Evolutionary conservation across 2,113 vertebrate species (phyloP).

Genomic region (Nothobranchius kuhntae): DNA sequence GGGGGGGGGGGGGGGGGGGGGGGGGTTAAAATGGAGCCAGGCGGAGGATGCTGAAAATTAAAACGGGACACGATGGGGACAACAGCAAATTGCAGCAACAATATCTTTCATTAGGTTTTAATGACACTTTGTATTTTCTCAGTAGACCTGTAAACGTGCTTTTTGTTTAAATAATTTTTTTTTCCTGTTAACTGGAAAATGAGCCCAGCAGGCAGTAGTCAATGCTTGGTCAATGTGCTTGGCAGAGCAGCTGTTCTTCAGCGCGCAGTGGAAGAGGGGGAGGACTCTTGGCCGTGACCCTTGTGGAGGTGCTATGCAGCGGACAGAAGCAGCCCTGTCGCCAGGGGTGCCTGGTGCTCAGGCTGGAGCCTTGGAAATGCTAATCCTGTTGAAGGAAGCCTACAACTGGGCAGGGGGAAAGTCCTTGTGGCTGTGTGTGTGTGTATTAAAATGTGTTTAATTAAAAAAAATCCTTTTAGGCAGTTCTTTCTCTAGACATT

Average conservation of each 20-base stretch:
- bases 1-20: neutral
- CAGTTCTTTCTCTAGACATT: conserved; percentile 4
- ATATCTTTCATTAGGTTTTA: conserved; percentile 49
- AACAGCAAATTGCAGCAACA: conserved; percentile 31
- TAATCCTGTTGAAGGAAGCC: conserved; percentile 40
- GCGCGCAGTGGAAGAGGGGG: conserved; percentile 55
- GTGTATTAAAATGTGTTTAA: neutral
- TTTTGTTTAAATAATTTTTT: conserved; percentile 66
- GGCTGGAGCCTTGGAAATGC: conserved; percentile 42
- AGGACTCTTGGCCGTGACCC: conserved; percentile 72
- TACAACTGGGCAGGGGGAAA: conserved; percentile 19
- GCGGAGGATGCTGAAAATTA: conserved; percentile 21
- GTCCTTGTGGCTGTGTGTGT: neutral
- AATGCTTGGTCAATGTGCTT: conserved; percentile 72
- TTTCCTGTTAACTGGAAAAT: conserved; percentile 66
- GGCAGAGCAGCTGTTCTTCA: conserved; percentile 72
- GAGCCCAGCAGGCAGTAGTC: conserved; percentile 72
- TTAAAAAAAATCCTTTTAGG: neutral
- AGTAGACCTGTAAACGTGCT: conserved; percentile 59
- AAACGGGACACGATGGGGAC: conserved; percentile 22
- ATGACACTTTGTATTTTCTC: conserved; percentile 58
- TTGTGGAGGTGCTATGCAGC: conserved; percentile 60
- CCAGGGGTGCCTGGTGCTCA: conserved; percentile 49
- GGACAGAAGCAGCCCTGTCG: conserved; percentile 66
- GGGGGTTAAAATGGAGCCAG: conserved; percentile 28